Conservation (phyloP, 2,888 invertebrate genomes). For the Julus scanicus region DNA sequence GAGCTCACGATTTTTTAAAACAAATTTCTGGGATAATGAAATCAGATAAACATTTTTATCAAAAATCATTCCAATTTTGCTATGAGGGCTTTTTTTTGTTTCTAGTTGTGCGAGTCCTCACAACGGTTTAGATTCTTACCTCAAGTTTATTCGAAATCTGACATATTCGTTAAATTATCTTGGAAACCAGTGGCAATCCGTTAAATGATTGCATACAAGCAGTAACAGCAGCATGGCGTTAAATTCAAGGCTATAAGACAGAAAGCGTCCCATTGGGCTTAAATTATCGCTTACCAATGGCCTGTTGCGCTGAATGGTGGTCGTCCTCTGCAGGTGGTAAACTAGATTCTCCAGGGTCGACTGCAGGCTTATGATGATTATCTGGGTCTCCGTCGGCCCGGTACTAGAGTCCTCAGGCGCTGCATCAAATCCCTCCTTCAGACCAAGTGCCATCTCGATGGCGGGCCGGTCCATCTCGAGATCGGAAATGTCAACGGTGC, state of each 20-base stretch:
- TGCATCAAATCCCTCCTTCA: neutral
- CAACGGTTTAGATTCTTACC: too few species aligned
- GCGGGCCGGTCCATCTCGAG: neutral
- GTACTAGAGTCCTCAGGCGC: neutral
- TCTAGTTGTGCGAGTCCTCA: too few species aligned
- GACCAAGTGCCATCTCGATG: neutral
- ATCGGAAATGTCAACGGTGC: conserved; percentile 6
- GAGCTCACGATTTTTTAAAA: too few species aligned
- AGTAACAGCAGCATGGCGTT: neutral
- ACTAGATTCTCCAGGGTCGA: conserved; percentile 45
- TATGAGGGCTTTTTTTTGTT: too few species aligned
- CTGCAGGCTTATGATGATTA: conserved; percentile 7
- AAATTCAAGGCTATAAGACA: neutral
- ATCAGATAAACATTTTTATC: too few species aligned
- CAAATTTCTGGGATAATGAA: too few species aligned
- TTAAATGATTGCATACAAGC: too few species aligned
- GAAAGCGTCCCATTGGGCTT: neutral
- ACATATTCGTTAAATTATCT: too few species aligned
- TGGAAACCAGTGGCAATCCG: too few species aligned
- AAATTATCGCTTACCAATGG: conserved; percentile 42
- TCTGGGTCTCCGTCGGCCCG: neutral
- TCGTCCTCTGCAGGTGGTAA: conserved; percentile 37
- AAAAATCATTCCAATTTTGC: too few species aligned
- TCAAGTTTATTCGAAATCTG: too few species aligned
- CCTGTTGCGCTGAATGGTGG: conserved; percentile 13